phyloP scores from a whole-genome alignment of 2,113 vertebrate species.

The Gavia stellata region DNA sequence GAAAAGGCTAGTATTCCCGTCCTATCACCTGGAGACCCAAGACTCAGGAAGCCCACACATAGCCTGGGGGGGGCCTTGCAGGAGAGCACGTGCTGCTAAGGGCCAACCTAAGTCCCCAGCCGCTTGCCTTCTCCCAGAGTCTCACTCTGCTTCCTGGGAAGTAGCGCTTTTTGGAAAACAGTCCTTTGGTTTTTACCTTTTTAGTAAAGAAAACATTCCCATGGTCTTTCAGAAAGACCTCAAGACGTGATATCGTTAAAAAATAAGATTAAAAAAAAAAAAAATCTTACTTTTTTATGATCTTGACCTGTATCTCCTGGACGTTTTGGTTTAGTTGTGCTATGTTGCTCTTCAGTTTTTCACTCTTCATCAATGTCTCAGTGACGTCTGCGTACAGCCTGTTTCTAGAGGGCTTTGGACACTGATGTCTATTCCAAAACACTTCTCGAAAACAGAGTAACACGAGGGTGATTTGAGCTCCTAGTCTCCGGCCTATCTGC shows the following conservation, averaged over 20 bases:
- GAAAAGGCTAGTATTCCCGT: neutral
- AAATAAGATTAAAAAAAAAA: neutral
- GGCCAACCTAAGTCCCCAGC: neutral
- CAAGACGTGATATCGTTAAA: neutral
- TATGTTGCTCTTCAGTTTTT: neutral
- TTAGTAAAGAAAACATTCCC: neutral
- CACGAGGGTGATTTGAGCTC: neutral
- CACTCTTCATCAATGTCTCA: neutral
- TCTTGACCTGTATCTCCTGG: neutral
- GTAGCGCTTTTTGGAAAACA: neutral
- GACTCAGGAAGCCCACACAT: neutral
- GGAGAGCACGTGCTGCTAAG: neutral
- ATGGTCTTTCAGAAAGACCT: neutral
- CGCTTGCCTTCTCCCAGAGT: neutral
- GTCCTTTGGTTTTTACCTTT: neutral
- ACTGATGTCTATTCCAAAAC: neutral
- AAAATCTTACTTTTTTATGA: neutral
- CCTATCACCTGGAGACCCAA: neutral
- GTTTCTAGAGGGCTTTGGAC: neutral
- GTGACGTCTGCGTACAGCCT: neutral
- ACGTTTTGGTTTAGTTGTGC: accelerated
- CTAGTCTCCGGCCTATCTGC: neutral
- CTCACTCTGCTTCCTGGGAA: neutral
- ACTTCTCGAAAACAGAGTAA: neutral
- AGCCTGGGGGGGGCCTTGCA: neutral